A percentile compares a stretch with the other conserved stretches of the same genome.
These are phyloP conservation scores for Labia minor DNA, from an alignment of 2,888 invertebrate species.

Conservation along the genomic window DNA sequence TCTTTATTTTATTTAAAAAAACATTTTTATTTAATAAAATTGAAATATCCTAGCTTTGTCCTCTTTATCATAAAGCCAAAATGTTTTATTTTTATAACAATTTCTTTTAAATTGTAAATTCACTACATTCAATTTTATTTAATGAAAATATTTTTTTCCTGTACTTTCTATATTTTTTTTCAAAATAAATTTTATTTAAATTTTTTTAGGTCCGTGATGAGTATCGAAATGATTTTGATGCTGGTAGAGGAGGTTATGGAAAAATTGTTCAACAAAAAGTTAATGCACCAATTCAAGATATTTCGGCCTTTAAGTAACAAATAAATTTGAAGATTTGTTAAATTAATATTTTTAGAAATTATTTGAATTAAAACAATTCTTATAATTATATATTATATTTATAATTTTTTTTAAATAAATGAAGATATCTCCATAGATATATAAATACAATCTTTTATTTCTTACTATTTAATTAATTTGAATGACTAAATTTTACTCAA, in stretches of 20 bases:
- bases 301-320: slow-evolving; percentile 23
- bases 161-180: background rate
- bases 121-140: background rate
- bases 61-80: no score
- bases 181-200: no score
- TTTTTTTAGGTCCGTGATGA: slow-evolving; percentile 86
- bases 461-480: background rate
- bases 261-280: slow-evolving; percentile 83
- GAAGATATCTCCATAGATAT: background rate
- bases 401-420: background rate
- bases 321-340: no score
- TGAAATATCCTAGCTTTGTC: no score
- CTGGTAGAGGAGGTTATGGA: slow-evolving; percentile 94
- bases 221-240: slow-evolving; percentile 93
- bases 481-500: background rate
- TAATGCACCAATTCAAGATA: slow-evolving; percentile 32
- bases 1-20: no score
- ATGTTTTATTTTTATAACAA: no score
- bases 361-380: no score
- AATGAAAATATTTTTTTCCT: background rate
- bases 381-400: background rate
- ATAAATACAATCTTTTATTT: background rate
- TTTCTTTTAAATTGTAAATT: no score
- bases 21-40: no score
- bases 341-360: no score